These are phyloP conservation scores for Acleris laterana DNA, from an alignment of 2,888 invertebrate species.

Conservation along the genomic window DNA sequence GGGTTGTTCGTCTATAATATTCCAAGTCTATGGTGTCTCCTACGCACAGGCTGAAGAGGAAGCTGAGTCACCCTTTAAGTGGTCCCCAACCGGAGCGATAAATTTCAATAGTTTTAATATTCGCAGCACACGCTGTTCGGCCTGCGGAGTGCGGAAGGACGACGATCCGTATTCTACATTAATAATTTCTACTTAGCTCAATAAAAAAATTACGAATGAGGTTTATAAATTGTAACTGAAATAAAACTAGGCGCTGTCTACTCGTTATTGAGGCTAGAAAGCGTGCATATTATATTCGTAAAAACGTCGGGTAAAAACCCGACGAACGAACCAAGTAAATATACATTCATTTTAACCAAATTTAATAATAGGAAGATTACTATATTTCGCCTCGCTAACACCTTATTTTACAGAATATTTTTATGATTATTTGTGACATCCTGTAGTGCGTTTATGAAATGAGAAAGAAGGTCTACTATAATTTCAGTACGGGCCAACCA, in stretches of 20 bases:
- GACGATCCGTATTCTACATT: conserved; percentile 21
- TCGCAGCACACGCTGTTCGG: conserved; percentile 55
- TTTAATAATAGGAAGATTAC: no score
- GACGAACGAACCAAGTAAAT: no score
- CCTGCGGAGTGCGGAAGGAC: conserved; percentile 51
- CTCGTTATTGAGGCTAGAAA: no score
- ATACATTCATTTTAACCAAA: no score
- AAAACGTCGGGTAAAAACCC: no score
- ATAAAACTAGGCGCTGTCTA: no score
- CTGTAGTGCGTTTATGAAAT: no score
- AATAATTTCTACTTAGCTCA: conserved; percentile 25
- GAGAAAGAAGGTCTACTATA: not conserved
- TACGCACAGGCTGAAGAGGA: conserved; percentile 53
- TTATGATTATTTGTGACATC: no score
- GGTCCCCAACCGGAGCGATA: conserved; percentile 51
- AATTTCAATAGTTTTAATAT: conserved; percentile 68
- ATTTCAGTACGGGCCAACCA: not conserved
- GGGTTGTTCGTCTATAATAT: not conserved
- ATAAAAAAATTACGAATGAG: not conserved
- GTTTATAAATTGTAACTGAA: no score
- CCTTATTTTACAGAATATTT: no score
- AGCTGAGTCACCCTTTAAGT: conserved; percentile 61
- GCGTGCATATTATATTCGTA: no score
- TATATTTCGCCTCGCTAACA: no score
- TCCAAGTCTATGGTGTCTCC: conserved; percentile 43